Percentiles rank a stretch among this genome's conserved stretches.
Evolutionary conservation across 2,888 invertebrate genomes (phyloP).

Genomic region (Tachina fera): DNA sequence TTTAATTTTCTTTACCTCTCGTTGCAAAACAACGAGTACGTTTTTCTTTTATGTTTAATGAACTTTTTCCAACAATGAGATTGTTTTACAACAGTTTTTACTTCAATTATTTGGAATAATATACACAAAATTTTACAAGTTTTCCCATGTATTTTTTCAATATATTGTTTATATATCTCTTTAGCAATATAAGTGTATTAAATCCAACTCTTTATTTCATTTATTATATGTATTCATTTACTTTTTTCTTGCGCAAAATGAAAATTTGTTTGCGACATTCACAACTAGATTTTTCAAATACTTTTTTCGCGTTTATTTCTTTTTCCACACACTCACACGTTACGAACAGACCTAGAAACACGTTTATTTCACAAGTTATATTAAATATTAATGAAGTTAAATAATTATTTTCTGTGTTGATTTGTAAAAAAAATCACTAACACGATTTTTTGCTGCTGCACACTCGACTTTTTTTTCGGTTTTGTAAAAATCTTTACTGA

Average conservation of each 20-base stretch:
- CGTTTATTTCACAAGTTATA: conserved; percentile 41
- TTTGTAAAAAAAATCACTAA: conserved; percentile 58
- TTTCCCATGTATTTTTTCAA: not conserved
- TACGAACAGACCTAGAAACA: conserved; percentile 58
- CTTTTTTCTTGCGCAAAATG: conserved; percentile 61
- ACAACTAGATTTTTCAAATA: conserved; percentile 49
- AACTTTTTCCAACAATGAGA: conserved; percentile 56
- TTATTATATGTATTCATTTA: conserved; percentile 16
- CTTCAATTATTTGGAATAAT: conserved; percentile 14
- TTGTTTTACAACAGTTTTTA: conserved; percentile 51
- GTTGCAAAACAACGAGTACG: conserved; percentile 59
- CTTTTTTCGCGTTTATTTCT: conserved; percentile 34
- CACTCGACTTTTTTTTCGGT: conserved; percentile 67
- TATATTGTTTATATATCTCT: not conserved
- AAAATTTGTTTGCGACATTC: conserved; percentile 55
- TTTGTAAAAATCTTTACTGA: conserved; percentile 59
- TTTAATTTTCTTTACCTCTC: conserved; percentile 47
- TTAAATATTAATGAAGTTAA: conserved; percentile 36
- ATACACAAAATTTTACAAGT: not conserved
- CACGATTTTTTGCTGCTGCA: conserved; percentile 65
- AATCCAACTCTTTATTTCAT: conserved; percentile 2
- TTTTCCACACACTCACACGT: conserved; percentile 66
- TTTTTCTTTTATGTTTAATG: conserved; percentile 50
- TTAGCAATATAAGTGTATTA: not conserved
- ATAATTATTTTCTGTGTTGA: conserved; percentile 52